Evolutionary conservation across 2,797 vertebrate genomes (phyloP), one percentile per base, ranked within the genome.

Genomic region (Arnoldichthys spilopterus): DNA sequence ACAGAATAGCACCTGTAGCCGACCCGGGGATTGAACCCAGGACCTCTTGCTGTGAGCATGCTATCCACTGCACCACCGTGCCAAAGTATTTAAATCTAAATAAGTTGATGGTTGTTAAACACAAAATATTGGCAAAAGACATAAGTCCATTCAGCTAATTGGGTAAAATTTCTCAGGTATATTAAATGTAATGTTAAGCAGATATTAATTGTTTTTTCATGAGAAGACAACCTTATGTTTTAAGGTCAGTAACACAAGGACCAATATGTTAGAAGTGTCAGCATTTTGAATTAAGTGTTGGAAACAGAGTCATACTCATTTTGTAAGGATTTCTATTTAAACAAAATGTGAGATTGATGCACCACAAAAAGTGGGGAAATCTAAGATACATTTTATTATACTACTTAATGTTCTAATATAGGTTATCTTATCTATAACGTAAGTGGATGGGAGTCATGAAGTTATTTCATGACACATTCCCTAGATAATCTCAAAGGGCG

Each of bases 371-470:
- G 58, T 32, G 3, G 18, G 20, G 3, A 22, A 22, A 24, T 47
- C 40, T 67, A 24, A 67, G 5, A 26, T 26, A 67, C 24, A 67
- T 47, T 13, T 13, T 26, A 15, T 47, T 45, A 16, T 6, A 26
- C n/a, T 16, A 20, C 45, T 12, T 20, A 64, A 40, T 43, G 12
- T 66, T 66, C 37, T 66, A 18, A 11, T 22, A 22, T n/a, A n/a
- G 22, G 22, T 26, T 56, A 8, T 66, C 34, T 66, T 67, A 47
- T 47, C 12, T 43, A 43, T 43, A 24, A 24, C 24, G 63, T 15
- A 66, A 67, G 64, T 45, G 13, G 24, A 49, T 28, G 8, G 24
- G 43, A 49, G 12, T 70, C 28, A 70, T 70, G 34, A 70, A 53
- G 18, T 12, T n/a, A n/a, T n/a, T n/a, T n/a, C n/a, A n/a, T n/a